These are phyloP conservation scores for Diplazon laetatorius DNA, from an alignment of 2,888 invertebrate genomes.

Conservation along the genomic window DNA sequence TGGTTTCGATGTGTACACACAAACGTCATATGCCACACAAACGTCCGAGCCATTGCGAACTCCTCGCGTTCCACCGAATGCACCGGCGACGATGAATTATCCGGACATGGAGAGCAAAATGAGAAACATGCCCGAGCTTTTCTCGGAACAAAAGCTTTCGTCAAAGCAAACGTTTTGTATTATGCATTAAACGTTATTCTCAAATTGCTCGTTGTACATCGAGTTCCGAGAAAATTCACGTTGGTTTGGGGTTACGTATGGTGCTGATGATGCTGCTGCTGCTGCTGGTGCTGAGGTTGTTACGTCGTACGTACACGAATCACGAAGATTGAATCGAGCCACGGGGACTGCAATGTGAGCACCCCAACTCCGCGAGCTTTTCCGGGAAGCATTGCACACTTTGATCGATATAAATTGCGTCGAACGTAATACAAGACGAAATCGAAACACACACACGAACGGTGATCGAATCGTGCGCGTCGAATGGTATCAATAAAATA, in stretches of 20 bases:
- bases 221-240: slow-evolving; percentile 33
- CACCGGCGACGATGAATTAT: slow-evolving; percentile 28
- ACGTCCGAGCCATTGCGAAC: background rate
- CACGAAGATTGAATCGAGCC: slow-evolving; percentile 30
- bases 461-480: slow-evolving; percentile 15
- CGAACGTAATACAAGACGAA: background rate
- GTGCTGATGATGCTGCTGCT: background rate
- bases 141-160: slow-evolving; percentile 16
- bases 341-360: background rate
- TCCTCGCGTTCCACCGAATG: slow-evolving; percentile 23
- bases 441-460: slow-evolving; percentile 27
- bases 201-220: background rate
- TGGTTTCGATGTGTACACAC: slow-evolving; percentile 42
- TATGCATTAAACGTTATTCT: slow-evolving; percentile 6
- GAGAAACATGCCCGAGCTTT: slow-evolving; percentile 17
- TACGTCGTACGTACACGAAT: background rate
- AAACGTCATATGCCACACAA: slow-evolving; percentile 2
- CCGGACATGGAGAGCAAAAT: slow-evolving; percentile 6
- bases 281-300: background rate
- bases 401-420: slow-evolving; percentile 36
- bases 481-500: slow-evolving; percentile 6
- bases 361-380: slow-evolving; percentile 19
- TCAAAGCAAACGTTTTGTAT: slow-evolving; percentile 15
- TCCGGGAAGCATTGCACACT: slow-evolving; percentile 36
- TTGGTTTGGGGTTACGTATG: slow-evolving; percentile 21